Conservation (phyloP, 2,113 vertebrate genomes). For the Crotalus viridis region DNA sequence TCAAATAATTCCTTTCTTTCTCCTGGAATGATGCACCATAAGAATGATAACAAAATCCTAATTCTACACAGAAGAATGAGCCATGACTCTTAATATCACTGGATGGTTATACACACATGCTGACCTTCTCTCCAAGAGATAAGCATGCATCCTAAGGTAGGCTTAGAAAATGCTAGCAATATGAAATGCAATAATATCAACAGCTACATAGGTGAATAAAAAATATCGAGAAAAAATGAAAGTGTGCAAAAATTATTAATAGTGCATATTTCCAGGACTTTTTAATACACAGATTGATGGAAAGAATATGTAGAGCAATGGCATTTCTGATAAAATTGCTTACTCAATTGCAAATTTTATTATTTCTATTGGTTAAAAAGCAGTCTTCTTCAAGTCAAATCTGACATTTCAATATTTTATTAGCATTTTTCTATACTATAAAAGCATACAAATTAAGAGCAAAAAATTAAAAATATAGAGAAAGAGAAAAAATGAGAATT, state of each 20-base stretch:
- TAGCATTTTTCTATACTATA: not conserved
- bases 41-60: accelerated
- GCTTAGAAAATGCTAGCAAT: not conserved
- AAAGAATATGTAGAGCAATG: not conserved
- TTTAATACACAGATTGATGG: not conserved
- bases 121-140: not conserved
- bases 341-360: not conserved
- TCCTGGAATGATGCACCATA: not conserved
- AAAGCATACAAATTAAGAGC: not conserved
- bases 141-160: not conserved
- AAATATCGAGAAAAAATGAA: not conserved
- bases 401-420: not conserved
- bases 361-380: not conserved
- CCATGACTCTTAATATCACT: not conserved
- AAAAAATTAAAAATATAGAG: not conserved
- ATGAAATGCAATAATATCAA: not conserved
- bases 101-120: not conserved
- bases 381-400: not conserved
- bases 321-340: not conserved
- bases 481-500: not conserved
- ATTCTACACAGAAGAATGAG: not conserved
- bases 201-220: not conserved
- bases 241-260: not conserved
- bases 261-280: not conserved
- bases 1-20: not conserved